Evolutionary conservation across 2,113 vertebrate species (phyloP), one percentile per base, ranked within the genome.

Genomic region (Egretta garzetta): DNA sequence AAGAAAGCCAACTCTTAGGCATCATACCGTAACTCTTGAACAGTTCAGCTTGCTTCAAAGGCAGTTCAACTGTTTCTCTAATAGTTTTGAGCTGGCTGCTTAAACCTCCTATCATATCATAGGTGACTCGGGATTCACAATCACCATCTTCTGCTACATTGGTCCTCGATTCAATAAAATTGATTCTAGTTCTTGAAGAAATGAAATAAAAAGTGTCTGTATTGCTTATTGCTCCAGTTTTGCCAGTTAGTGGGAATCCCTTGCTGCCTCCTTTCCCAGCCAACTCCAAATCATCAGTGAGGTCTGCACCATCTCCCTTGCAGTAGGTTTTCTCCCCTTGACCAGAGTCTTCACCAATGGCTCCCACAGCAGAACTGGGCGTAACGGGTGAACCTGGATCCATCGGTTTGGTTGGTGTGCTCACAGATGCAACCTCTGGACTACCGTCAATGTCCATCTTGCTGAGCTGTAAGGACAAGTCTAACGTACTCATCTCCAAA

Each of bases 21-120:
- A 83, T 82, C 97, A 55, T 98, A 99, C 99, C 99, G 1, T 99
- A 99, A 91, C 75, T 98, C 87, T 96, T 98, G 97, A 99, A 99
- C 53, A 99, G 97, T 80, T 99, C 98, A 2, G 99, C 98, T 63
- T 98, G 99, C 97, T 99, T 99, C 90, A 99, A 96, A 33, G 99
- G 99, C 84, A 99, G 98, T 96, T 99, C 99, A 47, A 99, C 98
- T 10, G 98, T 98, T 97, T 99, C 99, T 97, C 99, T 98, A 96
- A 99, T 99, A 76, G 97, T 98, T 74, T 97, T 98, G 93, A 99
- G 91, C 94, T 99, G 99, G 92, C 95, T 98, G 62, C 86, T 96
- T 67, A 99, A 98, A 26, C 99, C 99, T 47, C 99, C 99, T 74
- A 99, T 99, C 98, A 99, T 99, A 90, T 98, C 98, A 35, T 99